phyloP scores from a whole-genome alignment of 2,797 vertebrate genomes.

The Fistularia commersonii region DNA sequence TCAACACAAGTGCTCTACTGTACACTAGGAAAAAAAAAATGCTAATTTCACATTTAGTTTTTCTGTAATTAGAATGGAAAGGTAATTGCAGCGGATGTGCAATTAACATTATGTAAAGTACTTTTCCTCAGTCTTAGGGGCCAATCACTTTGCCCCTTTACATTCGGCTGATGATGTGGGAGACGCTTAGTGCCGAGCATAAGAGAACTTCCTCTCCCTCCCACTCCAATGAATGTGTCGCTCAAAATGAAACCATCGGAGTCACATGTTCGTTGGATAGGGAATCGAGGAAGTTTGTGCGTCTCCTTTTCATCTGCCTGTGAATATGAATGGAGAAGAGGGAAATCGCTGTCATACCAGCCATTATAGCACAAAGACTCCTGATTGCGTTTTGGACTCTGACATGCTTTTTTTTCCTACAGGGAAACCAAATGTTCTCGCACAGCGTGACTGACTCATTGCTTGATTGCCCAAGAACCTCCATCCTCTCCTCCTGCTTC shows the following conservation, averaged over 20 bases:
- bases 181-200: slow-evolving; percentile 39
- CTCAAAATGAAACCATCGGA: slow-evolving; percentile 57
- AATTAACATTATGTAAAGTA: slow-evolving; percentile 76
- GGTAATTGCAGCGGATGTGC: slow-evolving; percentile 75
- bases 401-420: slow-evolving; percentile 56
- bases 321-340: slow-evolving; percentile 60
- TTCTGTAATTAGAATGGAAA: slow-evolving; percentile 70
- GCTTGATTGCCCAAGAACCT: slow-evolving; percentile 64
- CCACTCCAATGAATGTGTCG: slow-evolving; percentile 50
- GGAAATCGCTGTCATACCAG: slow-evolving; percentile 70
- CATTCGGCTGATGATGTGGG: slow-evolving; percentile 54
- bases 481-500: slow-evolving; percentile 3
- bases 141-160: slow-evolving; percentile 70
- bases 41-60: slow-evolving; percentile 69
- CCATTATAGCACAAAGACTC: slow-evolving; percentile 68
- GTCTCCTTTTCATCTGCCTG: slow-evolving; percentile 54
- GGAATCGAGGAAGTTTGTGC: slow-evolving; percentile 47
- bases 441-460: slow-evolving; percentile 70
- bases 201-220: slow-evolving; percentile 61
- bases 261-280: slow-evolving; percentile 47
- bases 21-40: slow-evolving; percentile 42
- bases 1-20: slow-evolving; percentile 34
- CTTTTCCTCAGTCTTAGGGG: slow-evolving; percentile 36
- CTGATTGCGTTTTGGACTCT: slow-evolving; percentile 76
- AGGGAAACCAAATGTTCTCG: slow-evolving; percentile 70